phyloP scores from a whole-genome alignment of 2,888 invertebrate species.

The Tortrix viridana region DNA sequence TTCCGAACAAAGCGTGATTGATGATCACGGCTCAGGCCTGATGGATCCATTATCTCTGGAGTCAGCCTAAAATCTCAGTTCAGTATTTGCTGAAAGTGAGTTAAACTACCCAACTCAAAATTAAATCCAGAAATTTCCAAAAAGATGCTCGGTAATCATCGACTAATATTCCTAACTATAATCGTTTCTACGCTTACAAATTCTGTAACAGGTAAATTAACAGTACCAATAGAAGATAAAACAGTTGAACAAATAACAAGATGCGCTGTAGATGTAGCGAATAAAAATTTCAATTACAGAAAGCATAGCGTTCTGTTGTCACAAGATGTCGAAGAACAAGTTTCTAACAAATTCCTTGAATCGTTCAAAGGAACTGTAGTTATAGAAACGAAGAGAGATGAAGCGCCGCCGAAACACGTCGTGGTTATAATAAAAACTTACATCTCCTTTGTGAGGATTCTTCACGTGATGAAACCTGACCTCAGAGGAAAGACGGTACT shows the following conservation, averaged over 20 bases:
- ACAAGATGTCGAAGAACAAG: conserved; percentile 54
- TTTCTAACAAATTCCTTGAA: conserved; percentile 55
- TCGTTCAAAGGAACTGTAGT: conserved; percentile 59
- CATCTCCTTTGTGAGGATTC: conserved; percentile 56
- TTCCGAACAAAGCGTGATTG: conserved; percentile 59
- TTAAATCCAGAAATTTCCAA: neutral
- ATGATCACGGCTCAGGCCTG: conserved; percentile 40
- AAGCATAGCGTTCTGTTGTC: conserved; percentile 54
- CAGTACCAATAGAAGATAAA: conserved; percentile 28
- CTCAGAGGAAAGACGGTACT: conserved; percentile 61
- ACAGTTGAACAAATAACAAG: conserved; percentile 47
- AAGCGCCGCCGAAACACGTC: conserved; percentile 55
- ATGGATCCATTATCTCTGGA: conserved; percentile 16
- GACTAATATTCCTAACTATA: neutral
- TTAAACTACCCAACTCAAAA: neutral
- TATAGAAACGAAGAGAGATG: conserved; percentile 55
- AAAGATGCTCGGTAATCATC: neutral
- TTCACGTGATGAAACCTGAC: conserved; percentile 59
- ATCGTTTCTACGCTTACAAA: neutral
- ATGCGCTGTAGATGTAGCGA: conserved; percentile 58
- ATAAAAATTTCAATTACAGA: conserved; percentile 58
- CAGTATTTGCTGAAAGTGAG: neutral
- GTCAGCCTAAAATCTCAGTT: conserved; percentile 4
- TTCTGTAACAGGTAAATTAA: conserved; percentile 36
- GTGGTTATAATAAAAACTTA: conserved; percentile 60